Evolutionary conservation across 2,888 invertebrate genomes (phyloP).

Genomic region (Trissoscelio sp.): DNA sequence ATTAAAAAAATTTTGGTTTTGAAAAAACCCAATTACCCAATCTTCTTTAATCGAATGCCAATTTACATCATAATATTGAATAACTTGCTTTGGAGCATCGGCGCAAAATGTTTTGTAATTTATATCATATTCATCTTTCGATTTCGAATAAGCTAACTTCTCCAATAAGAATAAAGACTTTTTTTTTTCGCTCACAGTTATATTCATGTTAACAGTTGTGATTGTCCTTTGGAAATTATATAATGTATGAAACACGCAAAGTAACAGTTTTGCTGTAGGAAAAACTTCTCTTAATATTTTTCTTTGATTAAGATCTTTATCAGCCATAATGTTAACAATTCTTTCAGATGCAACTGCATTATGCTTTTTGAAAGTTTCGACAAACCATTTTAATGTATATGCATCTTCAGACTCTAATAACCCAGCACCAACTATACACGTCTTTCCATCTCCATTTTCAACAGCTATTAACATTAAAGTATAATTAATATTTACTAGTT

Average conservation of each 20-base stretch:
- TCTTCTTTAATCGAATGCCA: slow-evolving; percentile 66
- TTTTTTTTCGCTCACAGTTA: neutral
- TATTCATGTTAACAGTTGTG: neutral
- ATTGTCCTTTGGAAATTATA: slow-evolving; percentile 19
- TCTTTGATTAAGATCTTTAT: slow-evolving; percentile 26
- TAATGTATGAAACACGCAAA: slow-evolving; percentile 21
- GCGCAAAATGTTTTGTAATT: slow-evolving; percentile 38
- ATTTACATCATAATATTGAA: slow-evolving; percentile 63
- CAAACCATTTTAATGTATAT: slow-evolving; percentile 43
- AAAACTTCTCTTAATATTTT: neutral
- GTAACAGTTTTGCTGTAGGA: neutral
- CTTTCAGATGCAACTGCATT: slow-evolving; percentile 21
- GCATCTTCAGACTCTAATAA: slow-evolving; percentile 51
- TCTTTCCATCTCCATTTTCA: slow-evolving; percentile 49
- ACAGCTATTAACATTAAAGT: slow-evolving; percentile 47
- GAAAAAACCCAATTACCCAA: slow-evolving; percentile 50
- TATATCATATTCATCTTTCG: slow-evolving; percentile 34
- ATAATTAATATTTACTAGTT: slow-evolving; percentile 48
- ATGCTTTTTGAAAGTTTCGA: slow-evolving; percentile 49
- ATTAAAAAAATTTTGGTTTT: slow-evolving; percentile 22
- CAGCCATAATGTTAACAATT: slow-evolving; percentile 12
- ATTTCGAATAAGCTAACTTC: slow-evolving; percentile 14
- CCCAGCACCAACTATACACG: slow-evolving; percentile 54
- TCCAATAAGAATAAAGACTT: neutral
- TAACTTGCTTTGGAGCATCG: slow-evolving; percentile 29